Percentiles rank a stretch among this genome's conserved stretches.
Evolutionary conservation across 2,113 vertebrate genomes (phyloP).

Genomic region (Plecotus auritus): DNA sequence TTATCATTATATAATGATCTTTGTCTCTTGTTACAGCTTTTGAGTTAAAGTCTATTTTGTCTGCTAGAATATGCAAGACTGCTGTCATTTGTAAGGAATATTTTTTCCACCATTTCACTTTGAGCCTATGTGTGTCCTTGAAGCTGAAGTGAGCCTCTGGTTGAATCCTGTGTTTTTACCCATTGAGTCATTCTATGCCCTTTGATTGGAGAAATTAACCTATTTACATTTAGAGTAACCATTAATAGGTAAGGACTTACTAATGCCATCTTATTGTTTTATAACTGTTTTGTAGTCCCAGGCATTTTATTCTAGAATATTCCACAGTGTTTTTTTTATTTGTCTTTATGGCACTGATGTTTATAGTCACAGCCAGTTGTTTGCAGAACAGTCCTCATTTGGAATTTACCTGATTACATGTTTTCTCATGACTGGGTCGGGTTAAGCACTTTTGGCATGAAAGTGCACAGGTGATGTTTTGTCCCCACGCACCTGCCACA

Average conservation of each 20-base stretch:
- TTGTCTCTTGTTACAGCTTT: background rate
- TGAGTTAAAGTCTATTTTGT: fast-evolving
- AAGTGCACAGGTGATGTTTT: too few species aligned
- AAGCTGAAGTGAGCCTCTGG: background rate
- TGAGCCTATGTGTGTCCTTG: background rate
- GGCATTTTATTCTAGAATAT: background rate
- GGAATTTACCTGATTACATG: background rate
- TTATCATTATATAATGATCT: fast-evolving
- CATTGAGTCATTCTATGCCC: background rate
- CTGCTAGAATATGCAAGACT: background rate
- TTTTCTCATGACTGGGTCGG: background rate
- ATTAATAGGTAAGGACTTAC: background rate
- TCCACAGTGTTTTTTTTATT: too few species aligned
- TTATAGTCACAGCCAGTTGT: background rate
- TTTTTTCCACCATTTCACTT: background rate
- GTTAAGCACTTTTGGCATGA: background rate
- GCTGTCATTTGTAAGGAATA: fast-evolving
- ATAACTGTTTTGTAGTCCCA: background rate
- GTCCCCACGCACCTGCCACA: fast-evolving
- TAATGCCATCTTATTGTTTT: fast-evolving
- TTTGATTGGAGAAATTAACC: background rate
- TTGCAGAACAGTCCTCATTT: background rate
- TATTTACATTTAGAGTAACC: background rate
- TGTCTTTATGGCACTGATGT: background rate
- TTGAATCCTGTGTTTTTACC: background rate